Evolutionary conservation across 2,888 invertebrate species (phyloP).

Genomic region (Amphipoea oculea): DNA sequence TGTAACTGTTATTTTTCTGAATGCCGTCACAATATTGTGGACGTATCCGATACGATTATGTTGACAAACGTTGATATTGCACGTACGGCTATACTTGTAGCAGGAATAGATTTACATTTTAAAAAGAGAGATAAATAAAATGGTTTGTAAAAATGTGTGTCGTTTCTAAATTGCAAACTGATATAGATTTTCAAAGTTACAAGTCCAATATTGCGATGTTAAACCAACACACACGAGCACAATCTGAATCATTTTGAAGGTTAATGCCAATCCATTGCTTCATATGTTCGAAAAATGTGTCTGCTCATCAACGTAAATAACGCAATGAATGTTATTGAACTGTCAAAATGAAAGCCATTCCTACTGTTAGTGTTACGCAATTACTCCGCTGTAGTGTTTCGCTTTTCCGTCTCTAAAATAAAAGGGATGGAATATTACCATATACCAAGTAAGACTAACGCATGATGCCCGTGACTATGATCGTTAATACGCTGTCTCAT

Average conservation of each 20-base stretch:
- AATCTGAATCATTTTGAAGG: too few relatives aligned
- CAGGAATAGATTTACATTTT: not conserved
- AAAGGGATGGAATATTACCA: not conserved
- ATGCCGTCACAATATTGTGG: not conserved
- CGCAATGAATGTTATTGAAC: too few relatives aligned
- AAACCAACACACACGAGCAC: too few relatives aligned
- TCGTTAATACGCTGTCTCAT: not conserved
- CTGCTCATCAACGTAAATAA: too few relatives aligned
- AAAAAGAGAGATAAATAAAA: not conserved
- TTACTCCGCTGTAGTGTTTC: not conserved
- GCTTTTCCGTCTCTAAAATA: not conserved
- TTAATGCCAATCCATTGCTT: too few relatives aligned
- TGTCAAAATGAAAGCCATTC: too few relatives aligned
- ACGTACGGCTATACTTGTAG: not conserved
- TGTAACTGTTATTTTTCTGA: slow-evolving; percentile 26
- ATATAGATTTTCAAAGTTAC: not conserved
- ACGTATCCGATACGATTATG: not conserved
- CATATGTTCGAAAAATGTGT: too few relatives aligned
- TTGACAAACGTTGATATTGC: not conserved
- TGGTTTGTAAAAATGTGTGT: not conserved
- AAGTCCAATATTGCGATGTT: not conserved
- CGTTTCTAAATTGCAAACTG: not conserved
- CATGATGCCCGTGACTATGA: too few relatives aligned
- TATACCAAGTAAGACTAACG: not conserved
- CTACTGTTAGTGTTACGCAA: too few relatives aligned